These are phyloP conservation scores for Bombus huntii DNA, from an alignment of 1,140 invertebrate species.

Conservation along the genomic window DNA sequence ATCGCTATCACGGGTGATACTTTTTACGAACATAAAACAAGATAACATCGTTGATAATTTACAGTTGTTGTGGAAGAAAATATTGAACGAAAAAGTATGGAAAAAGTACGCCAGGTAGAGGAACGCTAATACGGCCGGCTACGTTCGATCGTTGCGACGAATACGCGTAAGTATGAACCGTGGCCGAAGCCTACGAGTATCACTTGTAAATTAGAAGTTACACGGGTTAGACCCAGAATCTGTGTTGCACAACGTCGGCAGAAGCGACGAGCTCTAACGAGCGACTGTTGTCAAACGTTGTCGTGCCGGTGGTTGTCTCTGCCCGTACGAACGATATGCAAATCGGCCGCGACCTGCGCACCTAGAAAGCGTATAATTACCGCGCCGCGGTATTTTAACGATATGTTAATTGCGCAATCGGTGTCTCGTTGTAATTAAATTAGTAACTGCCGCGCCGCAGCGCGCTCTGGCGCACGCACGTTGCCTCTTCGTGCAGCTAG, in stretches of 20 bases:
- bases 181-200: neutral
- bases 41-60: no score
- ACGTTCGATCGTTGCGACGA: no score
- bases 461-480: slow-evolving; percentile 1
- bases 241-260: slow-evolving; percentile 8
- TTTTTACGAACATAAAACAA: no score
- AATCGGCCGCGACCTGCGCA: slow-evolving; percentile 43
- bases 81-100: no score
- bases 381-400: slow-evolving; percentile 51
- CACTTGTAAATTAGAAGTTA: neutral
- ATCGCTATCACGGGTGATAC: no score
- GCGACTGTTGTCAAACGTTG: slow-evolving; percentile 40
- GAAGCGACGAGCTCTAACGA: slow-evolving; percentile 15
- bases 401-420: slow-evolving; percentile 55
- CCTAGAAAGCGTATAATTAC: slow-evolving; percentile 57
- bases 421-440: slow-evolving; percentile 56
- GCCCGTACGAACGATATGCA: slow-evolving; percentile 41
- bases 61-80: no score
- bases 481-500: neutral
- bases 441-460: slow-evolving; percentile 41
- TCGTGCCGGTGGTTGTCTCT: slow-evolving; percentile 16
- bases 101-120: no score
- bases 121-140: no score
- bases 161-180: neutral
- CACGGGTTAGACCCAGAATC: neutral